phyloP scores from a whole-genome alignment of 2,888 invertebrate genomes.

The Zelleria hepariella region DNA sequence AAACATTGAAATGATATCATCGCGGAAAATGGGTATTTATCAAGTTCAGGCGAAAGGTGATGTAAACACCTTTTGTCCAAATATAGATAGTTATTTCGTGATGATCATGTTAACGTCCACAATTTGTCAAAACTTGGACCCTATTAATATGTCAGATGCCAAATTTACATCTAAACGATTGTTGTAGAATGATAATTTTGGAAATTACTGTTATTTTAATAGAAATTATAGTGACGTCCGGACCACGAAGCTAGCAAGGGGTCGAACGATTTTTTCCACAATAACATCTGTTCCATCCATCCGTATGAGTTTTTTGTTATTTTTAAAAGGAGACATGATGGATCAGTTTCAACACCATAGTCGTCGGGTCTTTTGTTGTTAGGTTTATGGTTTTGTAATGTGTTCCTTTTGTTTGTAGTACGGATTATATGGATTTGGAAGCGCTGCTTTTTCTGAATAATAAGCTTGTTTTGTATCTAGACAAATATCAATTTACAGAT shows the following conservation, averaged over 20 bases:
- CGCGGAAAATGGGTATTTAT: not conserved
- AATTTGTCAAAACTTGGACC: constrained; percentile 56
- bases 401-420: constrained; percentile 69
- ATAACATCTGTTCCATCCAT: constrained; percentile 68
- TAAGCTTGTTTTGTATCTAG: not conserved
- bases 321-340: constrained; percentile 70
- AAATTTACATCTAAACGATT: constrained; percentile 65
- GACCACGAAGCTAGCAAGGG: constrained; percentile 34
- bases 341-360: constrained; percentile 71
- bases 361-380: constrained; percentile 66
- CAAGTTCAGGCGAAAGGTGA: not conserved
- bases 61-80: not conserved
- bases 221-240: constrained; percentile 47
- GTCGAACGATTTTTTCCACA: constrained; percentile 52
- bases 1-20: constrained; percentile 3
- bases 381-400: constrained; percentile 69
- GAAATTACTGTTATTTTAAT: constrained; percentile 62
- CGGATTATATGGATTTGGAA: constrained; percentile 34
- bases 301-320: constrained; percentile 65
- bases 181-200: constrained; percentile 51
- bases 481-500: not conserved
- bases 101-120: constrained; percentile 25
- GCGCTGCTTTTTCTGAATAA: not conserved
- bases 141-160: constrained; percentile 52
- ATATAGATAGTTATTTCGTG: constrained; percentile 22